Evolutionary conservation across 2,797 vertebrate genomes (phyloP).

Genomic region (Dendrocincla tyrannina): DNA sequence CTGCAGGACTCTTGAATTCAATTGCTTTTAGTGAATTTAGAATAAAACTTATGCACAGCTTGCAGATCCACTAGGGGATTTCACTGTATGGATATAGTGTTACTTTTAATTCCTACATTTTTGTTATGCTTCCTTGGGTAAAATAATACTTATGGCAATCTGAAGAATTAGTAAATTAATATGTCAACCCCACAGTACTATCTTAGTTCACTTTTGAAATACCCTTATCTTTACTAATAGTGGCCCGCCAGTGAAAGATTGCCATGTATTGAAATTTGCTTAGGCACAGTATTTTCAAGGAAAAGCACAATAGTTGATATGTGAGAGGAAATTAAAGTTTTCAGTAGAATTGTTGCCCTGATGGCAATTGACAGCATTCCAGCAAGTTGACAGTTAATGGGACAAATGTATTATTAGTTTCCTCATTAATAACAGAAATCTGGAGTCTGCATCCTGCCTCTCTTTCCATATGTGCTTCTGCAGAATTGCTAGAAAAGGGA

Average conservation of each 20-base stretch:
- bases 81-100: neutral
- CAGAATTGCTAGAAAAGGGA: neutral
- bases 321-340: neutral
- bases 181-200: neutral
- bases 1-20: neutral
- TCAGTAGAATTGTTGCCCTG: neutral
- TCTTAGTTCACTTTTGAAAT: neutral
- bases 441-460: neutral
- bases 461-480: neutral
- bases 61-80: neutral
- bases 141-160: neutral
- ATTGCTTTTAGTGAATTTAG: neutral
- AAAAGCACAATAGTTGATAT: neutral
- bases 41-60: neutral
- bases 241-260: neutral
- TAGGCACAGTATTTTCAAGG: neutral
- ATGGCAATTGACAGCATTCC: neutral
- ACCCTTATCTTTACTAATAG: neutral
- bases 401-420: constrained; percentile 4
- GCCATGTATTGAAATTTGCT: neutral
- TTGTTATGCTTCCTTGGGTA: neutral
- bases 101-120: neutral
- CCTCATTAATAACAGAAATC: constrained; percentile 32
- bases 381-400: neutral
- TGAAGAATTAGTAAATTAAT: neutral